These are phyloP conservation scores for Acipenser transmontanus DNA, from an alignment of 2,797 vertebrate genomes.

Conservation along the genomic window DNA sequence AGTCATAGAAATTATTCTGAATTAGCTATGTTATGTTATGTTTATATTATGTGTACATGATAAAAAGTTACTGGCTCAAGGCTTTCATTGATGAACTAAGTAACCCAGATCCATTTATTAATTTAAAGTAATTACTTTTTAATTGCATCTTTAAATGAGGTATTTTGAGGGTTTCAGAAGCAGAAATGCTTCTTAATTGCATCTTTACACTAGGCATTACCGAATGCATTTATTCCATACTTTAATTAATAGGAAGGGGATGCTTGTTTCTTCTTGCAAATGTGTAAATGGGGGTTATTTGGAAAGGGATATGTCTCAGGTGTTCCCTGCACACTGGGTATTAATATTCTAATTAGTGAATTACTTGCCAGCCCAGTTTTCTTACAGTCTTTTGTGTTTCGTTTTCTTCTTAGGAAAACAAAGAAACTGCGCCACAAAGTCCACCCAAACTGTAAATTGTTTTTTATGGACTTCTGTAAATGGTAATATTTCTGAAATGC, in stretches of 20 bases:
- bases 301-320: conserved; percentile 56
- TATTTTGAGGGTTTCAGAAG: conserved; percentile 76
- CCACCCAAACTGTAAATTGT: no score
- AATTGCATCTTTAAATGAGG: conserved; percentile 85
- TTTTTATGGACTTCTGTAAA: no score
- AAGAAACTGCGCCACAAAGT: no score
- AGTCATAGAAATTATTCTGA: no score
- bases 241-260: conserved; percentile 78
- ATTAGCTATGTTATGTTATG: no score
- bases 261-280: conserved; percentile 66
- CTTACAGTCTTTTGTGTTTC: not conserved
- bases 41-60: no score
- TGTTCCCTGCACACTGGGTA: conserved; percentile 39
- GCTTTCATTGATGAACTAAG: conserved; percentile 44
- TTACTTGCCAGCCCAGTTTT: conserved; percentile 8
- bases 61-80: no score
- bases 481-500: no score
- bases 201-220: conserved; percentile 74
- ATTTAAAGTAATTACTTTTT: conserved; percentile 83
- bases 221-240: conserved; percentile 80
- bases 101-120: conserved; percentile 77
- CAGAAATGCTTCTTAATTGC: conserved; percentile 78
- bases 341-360: conserved; percentile 17
- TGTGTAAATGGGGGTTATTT: conserved; percentile 56
- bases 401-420: conserved; percentile 2